Evolutionary conservation across 2,888 invertebrate genomes (phyloP).

Genomic region (Kryphioiulus occultus): DNA sequence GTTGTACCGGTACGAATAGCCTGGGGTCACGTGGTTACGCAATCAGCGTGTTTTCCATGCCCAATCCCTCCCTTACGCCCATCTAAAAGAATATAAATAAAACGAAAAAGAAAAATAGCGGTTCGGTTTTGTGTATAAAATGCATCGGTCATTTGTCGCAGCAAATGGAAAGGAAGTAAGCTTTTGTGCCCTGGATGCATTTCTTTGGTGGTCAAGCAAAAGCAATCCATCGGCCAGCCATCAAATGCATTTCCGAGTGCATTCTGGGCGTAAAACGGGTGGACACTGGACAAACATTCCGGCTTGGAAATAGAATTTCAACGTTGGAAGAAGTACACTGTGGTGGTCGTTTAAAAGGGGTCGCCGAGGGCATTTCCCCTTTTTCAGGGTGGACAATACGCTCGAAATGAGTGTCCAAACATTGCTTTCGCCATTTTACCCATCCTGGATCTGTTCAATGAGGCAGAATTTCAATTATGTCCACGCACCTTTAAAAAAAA

Average conservation of each 20-base stretch:
- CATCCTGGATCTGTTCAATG: slow-evolving; percentile 42
- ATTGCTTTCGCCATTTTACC: slow-evolving; percentile 20
- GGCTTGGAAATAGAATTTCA: not conserved
- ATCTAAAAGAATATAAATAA: slow-evolving; percentile 17
- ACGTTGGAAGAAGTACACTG: not conserved
- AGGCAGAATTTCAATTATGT: slow-evolving; percentile 43
- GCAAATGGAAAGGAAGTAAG: slow-evolving; percentile 31
- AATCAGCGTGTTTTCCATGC: not conserved
- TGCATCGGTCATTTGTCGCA: slow-evolving; percentile 26
- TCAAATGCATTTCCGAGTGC: slow-evolving; percentile 17
- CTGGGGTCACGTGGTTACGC: not conserved
- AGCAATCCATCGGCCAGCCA: slow-evolving; percentile 11
- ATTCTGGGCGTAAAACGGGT: not conserved
- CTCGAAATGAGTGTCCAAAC: slow-evolving; percentile 31
- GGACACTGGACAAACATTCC: not conserved
- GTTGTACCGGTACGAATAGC: not conserved
- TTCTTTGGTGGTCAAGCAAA: slow-evolving; percentile 17
- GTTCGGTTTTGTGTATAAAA: slow-evolving; percentile 31
- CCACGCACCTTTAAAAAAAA: slow-evolving; percentile 19
- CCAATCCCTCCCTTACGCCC: not conserved
- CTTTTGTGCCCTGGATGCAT: slow-evolving; percentile 26
- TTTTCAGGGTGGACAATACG: not conserved
- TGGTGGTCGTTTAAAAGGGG: slow-evolving; percentile 2
- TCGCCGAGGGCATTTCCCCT: not conserved
- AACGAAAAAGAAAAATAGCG: slow-evolving; percentile 18